phyloP scores from a whole-genome alignment of 2,888 invertebrate genomes.

The Antitype chi region DNA sequence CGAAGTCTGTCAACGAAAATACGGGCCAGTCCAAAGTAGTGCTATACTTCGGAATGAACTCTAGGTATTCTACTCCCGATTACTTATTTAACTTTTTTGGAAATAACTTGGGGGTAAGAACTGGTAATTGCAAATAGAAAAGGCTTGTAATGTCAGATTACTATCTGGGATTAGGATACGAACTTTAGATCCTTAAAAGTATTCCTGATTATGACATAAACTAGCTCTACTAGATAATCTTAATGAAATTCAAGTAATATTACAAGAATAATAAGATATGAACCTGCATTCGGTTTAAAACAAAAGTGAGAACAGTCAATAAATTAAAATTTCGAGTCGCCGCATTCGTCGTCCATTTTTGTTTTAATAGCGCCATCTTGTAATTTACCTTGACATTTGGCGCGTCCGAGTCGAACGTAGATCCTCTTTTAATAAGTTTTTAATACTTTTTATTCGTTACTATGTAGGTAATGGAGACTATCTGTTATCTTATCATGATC shows the following conservation, averaged over 20 bases:
- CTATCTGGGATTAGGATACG: no score
- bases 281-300: neutral
- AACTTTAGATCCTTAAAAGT: no score
- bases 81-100: no score
- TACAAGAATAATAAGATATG: neutral
- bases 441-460: constrained; percentile 30
- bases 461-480: constrained; percentile 16
- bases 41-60: no score
- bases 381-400: constrained; percentile 86
- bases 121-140: no score
- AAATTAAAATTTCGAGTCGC: constrained; percentile 39
- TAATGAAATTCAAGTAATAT: neutral
- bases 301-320: constrained; percentile 34
- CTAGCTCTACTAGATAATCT: neutral
- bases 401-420: constrained; percentile 70
- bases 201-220: neutral
- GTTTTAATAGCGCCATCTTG: constrained; percentile 77
- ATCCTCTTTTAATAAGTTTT: constrained; percentile 77
- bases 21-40: no score
- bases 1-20: no score
- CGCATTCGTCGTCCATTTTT: constrained; percentile 70
- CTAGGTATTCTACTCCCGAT: no score
- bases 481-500: constrained; percentile 6
- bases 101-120: no score
- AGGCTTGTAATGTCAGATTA: no score